A percentile compares a stretch with the other conserved stretches of the same genome.
Evolutionary conservation across 2,113 vertebrate genomes (phyloP).

Genomic region (Gila orcuttii): DNA sequence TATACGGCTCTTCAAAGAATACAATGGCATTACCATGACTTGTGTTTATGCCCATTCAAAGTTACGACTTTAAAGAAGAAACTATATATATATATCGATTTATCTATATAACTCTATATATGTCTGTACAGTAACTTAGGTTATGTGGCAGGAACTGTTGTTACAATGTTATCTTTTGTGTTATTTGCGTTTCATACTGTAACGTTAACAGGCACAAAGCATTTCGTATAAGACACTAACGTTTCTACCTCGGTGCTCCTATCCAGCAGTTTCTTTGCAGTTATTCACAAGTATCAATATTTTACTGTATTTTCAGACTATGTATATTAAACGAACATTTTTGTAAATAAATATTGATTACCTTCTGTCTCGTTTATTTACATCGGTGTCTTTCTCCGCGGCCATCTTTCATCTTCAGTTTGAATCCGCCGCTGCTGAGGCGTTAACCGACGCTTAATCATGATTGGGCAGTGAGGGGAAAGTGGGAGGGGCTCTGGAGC

Average conservation of each 20-base stretch:
- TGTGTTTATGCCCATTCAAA: background rate
- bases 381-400: slow-evolving; percentile 69
- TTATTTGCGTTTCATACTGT: background rate
- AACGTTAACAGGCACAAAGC: background rate
- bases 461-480: slow-evolving; percentile 61
- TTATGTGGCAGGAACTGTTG: background rate
- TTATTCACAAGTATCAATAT: background rate
- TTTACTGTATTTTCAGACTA: rapidly evolving
- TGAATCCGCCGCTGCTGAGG: slow-evolving; percentile 73
- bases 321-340: background rate
- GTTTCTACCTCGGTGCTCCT: background rate
- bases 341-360: slow-evolving; percentile 36
- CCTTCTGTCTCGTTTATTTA: slow-evolving; percentile 70
- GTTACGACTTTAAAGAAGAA: background rate
- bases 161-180: background rate
- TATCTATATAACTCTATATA: too few relatives aligned
- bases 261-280: background rate
- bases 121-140: background rate
- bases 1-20: background rate
- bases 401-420: slow-evolving; percentile 74
- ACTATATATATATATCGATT: too few relatives aligned
- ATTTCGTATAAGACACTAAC: background rate
- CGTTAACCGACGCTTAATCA: slow-evolving; percentile 2
- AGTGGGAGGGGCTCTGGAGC: background rate
- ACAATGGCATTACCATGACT: background rate